Evolutionary conservation across 2,797 vertebrate species (phyloP).

Genomic region (Trematomus bernacchii): DNA sequence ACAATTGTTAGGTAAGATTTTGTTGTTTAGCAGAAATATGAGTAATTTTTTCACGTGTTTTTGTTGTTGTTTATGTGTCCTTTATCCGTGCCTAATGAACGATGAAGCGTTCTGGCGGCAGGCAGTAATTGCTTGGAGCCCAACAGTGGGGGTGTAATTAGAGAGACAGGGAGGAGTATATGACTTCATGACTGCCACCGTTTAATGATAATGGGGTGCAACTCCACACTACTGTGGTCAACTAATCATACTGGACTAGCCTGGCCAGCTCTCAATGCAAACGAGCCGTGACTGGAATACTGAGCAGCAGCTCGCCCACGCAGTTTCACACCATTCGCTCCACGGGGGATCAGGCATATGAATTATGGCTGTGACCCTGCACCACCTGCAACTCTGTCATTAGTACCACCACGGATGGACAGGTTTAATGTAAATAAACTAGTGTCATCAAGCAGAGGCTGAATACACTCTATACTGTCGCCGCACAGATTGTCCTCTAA

Average conservation of each 20-base stretch:
- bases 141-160: conserved; percentile 83
- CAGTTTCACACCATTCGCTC: conserved; percentile 67
- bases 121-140: conserved; percentile 79
- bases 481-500: conserved; percentile 39
- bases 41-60: conserved; percentile 66
- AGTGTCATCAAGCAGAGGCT: conserved; percentile 56
- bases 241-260: conserved; percentile 82
- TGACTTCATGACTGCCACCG: conserved; percentile 78
- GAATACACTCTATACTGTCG: conserved; percentile 11
- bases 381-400: conserved; percentile 76
- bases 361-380: conserved; percentile 74
- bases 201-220: conserved; percentile 84
- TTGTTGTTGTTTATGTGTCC: conserved; percentile 77
- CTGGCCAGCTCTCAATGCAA: conserved; percentile 74
- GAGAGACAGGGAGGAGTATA: conserved; percentile 76
- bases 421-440: conserved; percentile 74
- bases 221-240: conserved; percentile 79
- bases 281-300: conserved; percentile 82
- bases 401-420: conserved; percentile 69
- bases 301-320: conserved; percentile 68
- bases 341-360: conserved; percentile 68
- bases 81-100: conserved; percentile 80
- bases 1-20: conserved; percentile 11
- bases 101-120: conserved; percentile 74
- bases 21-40: conserved; percentile 40